Conservation (phyloP, 2,888 invertebrate species). For the Drosophila parthenogenetica region DNA sequence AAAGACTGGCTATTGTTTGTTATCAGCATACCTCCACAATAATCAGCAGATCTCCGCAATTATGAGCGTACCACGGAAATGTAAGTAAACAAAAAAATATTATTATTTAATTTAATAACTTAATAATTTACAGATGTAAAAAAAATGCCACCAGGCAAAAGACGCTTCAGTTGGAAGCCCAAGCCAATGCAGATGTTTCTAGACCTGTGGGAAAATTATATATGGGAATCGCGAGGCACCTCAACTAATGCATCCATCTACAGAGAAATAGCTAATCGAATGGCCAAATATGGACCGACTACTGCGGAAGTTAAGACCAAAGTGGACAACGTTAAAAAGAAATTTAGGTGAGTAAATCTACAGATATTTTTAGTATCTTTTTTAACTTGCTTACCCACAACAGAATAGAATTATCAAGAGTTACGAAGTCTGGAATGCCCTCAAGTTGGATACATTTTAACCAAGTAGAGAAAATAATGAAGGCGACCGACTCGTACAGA, state of each 20-base stretch:
- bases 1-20: not conserved
- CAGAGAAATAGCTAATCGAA: slow-evolving; percentile 37
- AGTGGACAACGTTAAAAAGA: slow-evolving; percentile 62
- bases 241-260: slow-evolving; percentile 31
- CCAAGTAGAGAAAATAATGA: slow-evolving; percentile 44
- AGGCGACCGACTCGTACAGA: slow-evolving; percentile 26
- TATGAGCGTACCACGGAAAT: slow-evolving; percentile 6
- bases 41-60: not conserved
- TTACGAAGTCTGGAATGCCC: slow-evolving; percentile 10
- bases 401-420: slow-evolving; percentile 46
- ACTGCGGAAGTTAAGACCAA: slow-evolving; percentile 53
- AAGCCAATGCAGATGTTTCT: slow-evolving; percentile 39
- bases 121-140: not conserved
- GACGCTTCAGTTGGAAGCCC: slow-evolving; percentile 30
- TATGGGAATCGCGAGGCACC: slow-evolving; percentile 25
- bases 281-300: slow-evolving; percentile 39
- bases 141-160: not conserved
- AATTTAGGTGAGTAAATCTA: too few species aligned
- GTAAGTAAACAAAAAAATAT: slow-evolving; percentile 18
- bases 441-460: slow-evolving; percentile 54
- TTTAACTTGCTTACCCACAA: slow-evolving; percentile 19
- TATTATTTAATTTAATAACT: not conserved
- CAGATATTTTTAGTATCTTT: too few species aligned
- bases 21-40: too few species aligned
- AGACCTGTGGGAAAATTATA: slow-evolving; percentile 46